Conservation (phyloP, 2,113 vertebrate species). For the Mirounga angustirostris region DNA sequence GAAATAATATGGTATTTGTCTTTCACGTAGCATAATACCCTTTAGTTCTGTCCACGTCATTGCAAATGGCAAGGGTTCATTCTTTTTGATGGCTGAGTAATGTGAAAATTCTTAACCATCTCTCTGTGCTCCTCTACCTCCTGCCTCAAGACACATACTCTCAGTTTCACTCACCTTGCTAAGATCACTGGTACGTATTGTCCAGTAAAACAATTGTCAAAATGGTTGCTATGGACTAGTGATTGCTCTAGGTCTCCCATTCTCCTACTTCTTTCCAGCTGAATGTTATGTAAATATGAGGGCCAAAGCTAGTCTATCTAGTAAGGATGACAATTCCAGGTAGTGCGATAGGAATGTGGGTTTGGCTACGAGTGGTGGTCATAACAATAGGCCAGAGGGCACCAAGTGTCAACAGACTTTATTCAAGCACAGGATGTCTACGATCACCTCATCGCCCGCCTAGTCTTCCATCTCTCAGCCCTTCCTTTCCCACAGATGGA, state of each 20-base stretch:
- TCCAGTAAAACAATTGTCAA: not conserved
- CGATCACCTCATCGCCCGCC: rapidly evolving
- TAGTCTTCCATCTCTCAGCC: not conserved
- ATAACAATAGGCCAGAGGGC: not conserved
- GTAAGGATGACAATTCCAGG: not conserved
- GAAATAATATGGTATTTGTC: not conserved
- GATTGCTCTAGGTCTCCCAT: not conserved
- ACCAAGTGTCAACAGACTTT: not conserved
- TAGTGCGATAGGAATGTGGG: too few species aligned
- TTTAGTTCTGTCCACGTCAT: not conserved
- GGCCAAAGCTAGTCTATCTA: not conserved
- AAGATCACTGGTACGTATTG: too few species aligned
- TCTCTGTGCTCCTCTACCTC: not conserved
- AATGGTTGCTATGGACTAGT: not conserved
- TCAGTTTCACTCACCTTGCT: not conserved
- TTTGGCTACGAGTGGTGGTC: not conserved
- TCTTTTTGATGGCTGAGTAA: not conserved
- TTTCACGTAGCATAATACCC: not conserved
- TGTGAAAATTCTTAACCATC: not conserved
- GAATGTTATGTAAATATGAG: not conserved
- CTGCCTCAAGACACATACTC: not conserved
- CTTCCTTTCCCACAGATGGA: not conserved
- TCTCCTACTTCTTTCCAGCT: not conserved
- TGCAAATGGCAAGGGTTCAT: not conserved
- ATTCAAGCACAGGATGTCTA: too few species aligned